Evolutionary conservation across 2,888 invertebrate genomes (phyloP).

Genomic region (Hypselothyrea guttata): DNA sequence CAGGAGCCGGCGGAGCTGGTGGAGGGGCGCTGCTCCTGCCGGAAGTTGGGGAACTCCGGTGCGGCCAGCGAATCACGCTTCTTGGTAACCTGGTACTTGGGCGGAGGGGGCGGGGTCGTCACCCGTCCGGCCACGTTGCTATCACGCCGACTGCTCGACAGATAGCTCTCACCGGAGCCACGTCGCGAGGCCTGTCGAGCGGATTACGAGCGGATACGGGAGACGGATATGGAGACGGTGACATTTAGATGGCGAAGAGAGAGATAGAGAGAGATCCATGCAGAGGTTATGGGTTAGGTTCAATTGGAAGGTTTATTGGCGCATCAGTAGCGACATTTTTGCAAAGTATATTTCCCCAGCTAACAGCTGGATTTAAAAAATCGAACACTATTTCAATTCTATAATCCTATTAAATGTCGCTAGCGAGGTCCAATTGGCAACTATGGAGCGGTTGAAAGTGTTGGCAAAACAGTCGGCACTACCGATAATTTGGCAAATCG

Average conservation of each 20-base stretch:
- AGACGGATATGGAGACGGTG: background rate
- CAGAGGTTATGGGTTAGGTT: slow-evolving; percentile 20
- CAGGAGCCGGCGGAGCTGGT: slow-evolving; percentile 88
- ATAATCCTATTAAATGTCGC: too few relatives aligned
- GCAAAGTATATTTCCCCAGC: too few relatives aligned
- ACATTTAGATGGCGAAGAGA: background rate
- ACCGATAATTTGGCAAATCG: too few relatives aligned
- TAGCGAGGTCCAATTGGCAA: too few relatives aligned
- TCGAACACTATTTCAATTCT: too few relatives aligned
- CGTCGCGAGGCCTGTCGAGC: slow-evolving; percentile 82
- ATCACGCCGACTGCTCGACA: slow-evolving; percentile 87
- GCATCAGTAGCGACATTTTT: too few relatives aligned
- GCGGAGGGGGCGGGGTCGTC: slow-evolving; percentile 83
- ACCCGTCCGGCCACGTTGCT: slow-evolving; percentile 84
- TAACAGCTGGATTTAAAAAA: too few relatives aligned
- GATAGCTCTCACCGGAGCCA: slow-evolving; percentile 87
- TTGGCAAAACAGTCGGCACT: too few relatives aligned
- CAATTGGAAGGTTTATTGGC: slow-evolving; percentile 7
- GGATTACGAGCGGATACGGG: slow-evolving; percentile 2
- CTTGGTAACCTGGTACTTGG: slow-evolving; percentile 86
- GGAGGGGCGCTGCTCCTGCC: slow-evolving; percentile 87
- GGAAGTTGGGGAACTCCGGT: slow-evolving; percentile 83
- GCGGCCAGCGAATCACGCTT: slow-evolving; percentile 84
- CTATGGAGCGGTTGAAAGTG: too few relatives aligned
- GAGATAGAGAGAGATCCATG: slow-evolving; percentile 29